Base-by-base conservation (phyloP, 2,113 vertebrate genomes). In the Sceloporus tristichus region DNA sequence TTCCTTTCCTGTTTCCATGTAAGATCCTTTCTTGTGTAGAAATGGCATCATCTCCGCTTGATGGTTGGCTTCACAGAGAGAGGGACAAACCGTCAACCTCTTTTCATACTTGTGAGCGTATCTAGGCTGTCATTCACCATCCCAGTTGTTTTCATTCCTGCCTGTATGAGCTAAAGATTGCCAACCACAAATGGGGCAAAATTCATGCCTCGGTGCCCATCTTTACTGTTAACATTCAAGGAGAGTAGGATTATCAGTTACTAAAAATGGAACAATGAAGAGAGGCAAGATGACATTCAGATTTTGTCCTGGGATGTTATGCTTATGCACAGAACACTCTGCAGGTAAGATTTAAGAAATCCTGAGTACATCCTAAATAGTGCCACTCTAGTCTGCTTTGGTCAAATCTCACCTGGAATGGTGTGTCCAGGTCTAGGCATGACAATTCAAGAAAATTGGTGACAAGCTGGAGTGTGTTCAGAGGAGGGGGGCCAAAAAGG, bases 41-140 rank as follows among this genome's bases (percentile, higher is more conserved):
- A 62, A 87, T 81, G 92, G 81, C 65, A 48, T 87, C 91, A 89
- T n/a, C 75, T 84, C 25, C 25, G 54, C 74, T 91, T 88, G 90
- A 84, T n/a, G 53, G 75, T 23, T 86, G 75, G 84, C 92, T 75
- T 85, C 66, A 85, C 80, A 91, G 82, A 6, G 38, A 5, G 88
- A 81, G 84, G 70, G 0, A 0, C 19, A 78, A 79, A 53, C 56
- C 84, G 89, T 78, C 86, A 91, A 29, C 53, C 82, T 68, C 90
- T 94, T 93, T 87, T 82, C 90, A 21, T 21, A 19, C 18, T 59
- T 59, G 13, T 1, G 7, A 23, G 27, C 27, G 4, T 0, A 25
- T 42, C 21, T 14, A 5, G 3, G 23, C 70, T 71, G n/a, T 23
- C 29, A 4, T 42, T 77, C 23, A 19, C 89, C 89, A 90, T 91